These are phyloP conservation scores for Euspilapteryx auroguttella DNA, from an alignment of 2,888 invertebrate genomes.

Conservation along the genomic window DNA sequence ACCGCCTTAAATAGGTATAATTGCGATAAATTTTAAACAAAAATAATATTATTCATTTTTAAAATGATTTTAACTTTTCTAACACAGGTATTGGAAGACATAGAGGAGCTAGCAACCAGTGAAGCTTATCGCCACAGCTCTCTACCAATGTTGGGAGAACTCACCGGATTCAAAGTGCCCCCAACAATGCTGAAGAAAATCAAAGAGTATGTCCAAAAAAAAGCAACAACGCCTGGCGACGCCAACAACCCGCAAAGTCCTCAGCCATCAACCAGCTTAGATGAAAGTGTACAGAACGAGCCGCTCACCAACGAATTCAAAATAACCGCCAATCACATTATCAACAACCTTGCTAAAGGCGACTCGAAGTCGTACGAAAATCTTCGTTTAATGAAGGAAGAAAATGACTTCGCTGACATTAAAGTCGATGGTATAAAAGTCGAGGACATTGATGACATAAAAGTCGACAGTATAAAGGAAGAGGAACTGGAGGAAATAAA, in stretches of 20 bases:
- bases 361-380: constrained; percentile 16
- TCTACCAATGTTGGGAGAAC: constrained; percentile 65
- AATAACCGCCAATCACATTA: constrained; percentile 40
- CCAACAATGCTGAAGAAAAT: constrained; percentile 76
- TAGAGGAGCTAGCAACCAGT: constrained; percentile 71
- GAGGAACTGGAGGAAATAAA: constrained; percentile 33
- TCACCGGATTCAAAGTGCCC: constrained; percentile 76
- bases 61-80: no score
- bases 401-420: constrained; percentile 41
- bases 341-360: constrained; percentile 20
- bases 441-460: constrained; percentile 48
- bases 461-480: constrained; percentile 43
- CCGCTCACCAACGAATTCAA: constrained; percentile 31
- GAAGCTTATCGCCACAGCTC: constrained; percentile 72
- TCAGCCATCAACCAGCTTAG: constrained; percentile 34
- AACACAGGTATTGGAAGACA: constrained; percentile 72
- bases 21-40: no score
- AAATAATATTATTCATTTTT: no score
- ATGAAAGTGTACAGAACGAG: constrained; percentile 21
- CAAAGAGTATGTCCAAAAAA: constrained; percentile 62
- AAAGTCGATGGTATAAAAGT: constrained; percentile 23
- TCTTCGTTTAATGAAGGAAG: constrained; percentile 33
- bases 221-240: constrained; percentile 29
- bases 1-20: no score
- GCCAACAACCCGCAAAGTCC: constrained; percentile 34